Evolutionary conservation across 2,113 vertebrate genomes (phyloP), one percentile per base, ranked within the genome.

Genomic region (Machaerirhynchus nigripectus): DNA sequence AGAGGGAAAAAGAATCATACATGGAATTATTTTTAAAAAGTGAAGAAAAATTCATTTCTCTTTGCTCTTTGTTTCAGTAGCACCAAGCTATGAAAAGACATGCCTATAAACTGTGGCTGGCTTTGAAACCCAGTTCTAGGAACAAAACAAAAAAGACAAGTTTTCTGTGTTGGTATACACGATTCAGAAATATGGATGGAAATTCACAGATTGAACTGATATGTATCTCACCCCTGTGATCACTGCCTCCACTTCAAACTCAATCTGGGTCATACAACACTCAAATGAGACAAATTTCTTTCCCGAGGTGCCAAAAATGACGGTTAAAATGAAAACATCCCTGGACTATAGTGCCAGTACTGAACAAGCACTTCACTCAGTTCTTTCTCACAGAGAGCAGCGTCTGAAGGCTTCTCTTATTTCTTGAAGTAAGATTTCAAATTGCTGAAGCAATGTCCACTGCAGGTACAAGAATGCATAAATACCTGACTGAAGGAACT

Each of bases 31-130:
- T 60, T 15, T 31, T 57, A 33, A 28, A 78, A 73, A 68, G 17
- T 24, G 10, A 91, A 53, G 30, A 87, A 75, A 82, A 82, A 50
- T 5, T 20, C 30, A 80, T 91, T 73, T 70, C 63, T 93, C 64
- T 74, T 90, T 79, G 84, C n/a, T 95, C 67, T 65, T 79, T 80
- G 75, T 86, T 96, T 96, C 87, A 93, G 44, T 37, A 93, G 82
- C 39, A 77, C 13, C 47, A 77, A 27, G 35, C 78, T 81, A 63
- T 19, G 56, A 89, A 89, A 67, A 74, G 18, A 50, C 28, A 39
- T 0, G 4, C 33, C 63, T 88, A 17, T 86, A 86, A 80, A 67
- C 63, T 83, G 20, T 73, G 61, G 9, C 61, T 87, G 67, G 26
- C 79, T 90, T 88, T 93, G 86, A 90, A 93, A 70, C 30, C 11